phyloP scores from a whole-genome alignment of 2,113 vertebrate genomes.

The Platichthys stellatus region DNA sequence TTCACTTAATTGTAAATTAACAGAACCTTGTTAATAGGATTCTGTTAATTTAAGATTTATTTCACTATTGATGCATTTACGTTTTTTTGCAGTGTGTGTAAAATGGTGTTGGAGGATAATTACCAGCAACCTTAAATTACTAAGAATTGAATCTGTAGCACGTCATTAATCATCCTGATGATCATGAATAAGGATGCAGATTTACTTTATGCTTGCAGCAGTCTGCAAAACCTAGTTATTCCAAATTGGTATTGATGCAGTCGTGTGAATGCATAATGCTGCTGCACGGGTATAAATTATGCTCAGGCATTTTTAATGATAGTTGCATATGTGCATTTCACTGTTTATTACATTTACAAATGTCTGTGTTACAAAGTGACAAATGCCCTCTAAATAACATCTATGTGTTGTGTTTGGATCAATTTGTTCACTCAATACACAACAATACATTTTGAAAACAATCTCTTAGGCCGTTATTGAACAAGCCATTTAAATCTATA shows the following conservation, averaged over 20 bases:
- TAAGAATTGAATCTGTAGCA: constrained; percentile 58
- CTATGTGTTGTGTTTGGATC: constrained; percentile 42
- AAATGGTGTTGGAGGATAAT: constrained; percentile 70
- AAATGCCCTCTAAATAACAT: constrained; percentile 39
- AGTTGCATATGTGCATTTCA: constrained; percentile 1
- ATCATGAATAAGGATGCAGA: constrained; percentile 61
- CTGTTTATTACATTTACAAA: constrained; percentile 11
- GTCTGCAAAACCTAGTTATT: constrained; percentile 31
- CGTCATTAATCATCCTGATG: constrained; percentile 68
- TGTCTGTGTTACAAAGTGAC: constrained; percentile 31
- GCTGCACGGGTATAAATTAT: constrained; percentile 15
- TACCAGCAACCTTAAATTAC: constrained; percentile 63
- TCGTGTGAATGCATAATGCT: constrained; percentile 19
- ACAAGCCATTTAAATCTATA: constrained; percentile 52
- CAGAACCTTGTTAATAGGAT: constrained; percentile 77
- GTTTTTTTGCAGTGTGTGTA: constrained; percentile 62
- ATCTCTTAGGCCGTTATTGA: constrained; percentile 46
- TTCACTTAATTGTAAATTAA: constrained; percentile 80
- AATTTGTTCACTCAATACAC: constrained; percentile 49
- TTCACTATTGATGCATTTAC: constrained; percentile 69
- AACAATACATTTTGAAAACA: constrained; percentile 55
- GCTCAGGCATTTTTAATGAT: constrained; percentile 27
- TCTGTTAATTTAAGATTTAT: constrained; percentile 78
- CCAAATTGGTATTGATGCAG: constrained; percentile 58
- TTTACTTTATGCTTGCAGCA: constrained; percentile 57